Conservation (phyloP, 2,888 invertebrate species). For the Hemaris fuciformis region DNA sequence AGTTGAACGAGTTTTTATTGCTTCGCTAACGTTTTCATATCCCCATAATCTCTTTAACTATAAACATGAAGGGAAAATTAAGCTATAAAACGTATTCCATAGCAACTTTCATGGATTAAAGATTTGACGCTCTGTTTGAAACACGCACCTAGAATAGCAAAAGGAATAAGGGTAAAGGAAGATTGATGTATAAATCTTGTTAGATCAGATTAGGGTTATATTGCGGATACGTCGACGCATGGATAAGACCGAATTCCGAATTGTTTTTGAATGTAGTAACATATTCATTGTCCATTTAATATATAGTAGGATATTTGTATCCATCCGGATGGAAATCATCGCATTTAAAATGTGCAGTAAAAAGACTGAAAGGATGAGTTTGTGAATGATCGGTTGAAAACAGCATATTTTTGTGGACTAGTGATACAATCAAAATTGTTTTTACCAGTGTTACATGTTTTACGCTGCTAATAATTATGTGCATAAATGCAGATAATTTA, state of each 20-base stretch:
- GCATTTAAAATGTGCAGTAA: too few relatives aligned
- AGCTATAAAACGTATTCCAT: background rate
- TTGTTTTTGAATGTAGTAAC: background rate
- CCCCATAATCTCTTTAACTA: background rate
- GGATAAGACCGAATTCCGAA: constrained; percentile 15
- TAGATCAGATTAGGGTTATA: constrained; percentile 42
- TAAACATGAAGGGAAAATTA: background rate
- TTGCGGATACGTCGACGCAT: constrained; percentile 25
- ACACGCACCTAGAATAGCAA: background rate
- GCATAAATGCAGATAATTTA: too few relatives aligned
- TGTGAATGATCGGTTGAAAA: too few relatives aligned
- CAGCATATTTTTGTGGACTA: too few relatives aligned
- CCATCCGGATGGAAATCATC: too few relatives aligned
- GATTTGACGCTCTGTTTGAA: background rate
- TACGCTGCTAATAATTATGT: too few relatives aligned
- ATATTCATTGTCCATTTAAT: background rate
- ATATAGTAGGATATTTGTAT: too few relatives aligned
- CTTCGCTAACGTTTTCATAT: background rate
- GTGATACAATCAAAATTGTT: too few relatives aligned
- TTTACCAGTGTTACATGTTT: too few relatives aligned
- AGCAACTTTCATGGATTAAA: background rate
- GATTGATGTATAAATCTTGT: constrained; percentile 51
- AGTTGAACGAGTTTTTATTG: background rate
- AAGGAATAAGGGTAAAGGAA: constrained; percentile 26
- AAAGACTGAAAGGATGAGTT: too few relatives aligned